Evolutionary conservation across 2,797 vertebrate genomes (phyloP).

Genomic region (Takifugu ocellatus): DNA sequence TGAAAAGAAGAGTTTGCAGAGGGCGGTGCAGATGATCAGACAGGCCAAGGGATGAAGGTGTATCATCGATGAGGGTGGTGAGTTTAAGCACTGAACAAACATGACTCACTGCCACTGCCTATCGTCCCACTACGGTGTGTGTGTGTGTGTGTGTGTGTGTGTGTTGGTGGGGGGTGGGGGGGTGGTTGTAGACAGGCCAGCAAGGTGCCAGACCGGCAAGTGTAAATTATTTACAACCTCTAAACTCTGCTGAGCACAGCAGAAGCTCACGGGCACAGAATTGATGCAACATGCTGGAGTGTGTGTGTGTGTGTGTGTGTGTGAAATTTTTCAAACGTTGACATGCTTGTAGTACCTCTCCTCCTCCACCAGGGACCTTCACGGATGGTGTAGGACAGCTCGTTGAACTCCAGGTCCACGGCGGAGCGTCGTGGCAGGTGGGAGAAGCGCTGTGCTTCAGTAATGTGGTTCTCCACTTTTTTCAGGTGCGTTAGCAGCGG

Average conservation of each 20-base stretch:
- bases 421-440: slow-evolving; percentile 94
- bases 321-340: slow-evolving; percentile 30
- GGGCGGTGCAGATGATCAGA: slow-evolving; percentile 17
- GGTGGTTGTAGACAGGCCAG: slow-evolving; percentile 32
- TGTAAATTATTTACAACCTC: slow-evolving; percentile 78
- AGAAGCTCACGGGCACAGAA: slow-evolving; percentile 43
- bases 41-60: slow-evolving; percentile 16
- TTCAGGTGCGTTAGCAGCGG: slow-evolving; percentile 91
- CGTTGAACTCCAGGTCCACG: slow-evolving; percentile 92
- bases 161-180: neutral
- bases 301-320: slow-evolving; percentile 19
- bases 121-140: slow-evolving; percentile 22
- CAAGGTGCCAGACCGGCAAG: slow-evolving; percentile 53
- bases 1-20: slow-evolving; percentile 12
- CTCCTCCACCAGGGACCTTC: slow-evolving; percentile 95
- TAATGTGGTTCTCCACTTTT: slow-evolving; percentile 99
- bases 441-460: slow-evolving; percentile 93
- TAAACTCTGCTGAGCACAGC: slow-evolving; percentile 76
- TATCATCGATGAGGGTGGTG: slow-evolving; percentile 14
- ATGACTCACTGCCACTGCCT: slow-evolving; percentile 31
- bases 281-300: slow-evolving; percentile 42
- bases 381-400: slow-evolving; percentile 93
- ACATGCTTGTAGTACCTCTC: slow-evolving; percentile 79
- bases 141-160: neutral
- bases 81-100: slow-evolving; percentile 55